phyloP scores from a whole-genome alignment of 2,113 vertebrate genomes.

The Physeter macrocephalus region DNA sequence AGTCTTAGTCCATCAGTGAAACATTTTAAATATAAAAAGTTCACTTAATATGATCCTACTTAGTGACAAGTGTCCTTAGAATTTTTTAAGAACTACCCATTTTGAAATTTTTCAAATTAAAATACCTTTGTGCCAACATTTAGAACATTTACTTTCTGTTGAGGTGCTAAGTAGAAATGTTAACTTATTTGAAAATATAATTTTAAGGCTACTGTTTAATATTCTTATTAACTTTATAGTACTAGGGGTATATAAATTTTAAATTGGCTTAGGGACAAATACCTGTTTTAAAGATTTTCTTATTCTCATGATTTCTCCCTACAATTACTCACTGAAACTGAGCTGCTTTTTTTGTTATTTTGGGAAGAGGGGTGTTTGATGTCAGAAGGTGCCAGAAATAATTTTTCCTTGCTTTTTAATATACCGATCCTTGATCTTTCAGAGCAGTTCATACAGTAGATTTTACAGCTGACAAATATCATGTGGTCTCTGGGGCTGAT shows the following conservation, averaged over 20 bases:
- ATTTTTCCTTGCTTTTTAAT: constrained; percentile 1
- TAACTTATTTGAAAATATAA: neutral
- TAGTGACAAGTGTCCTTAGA: neutral
- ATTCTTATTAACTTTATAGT: neutral
- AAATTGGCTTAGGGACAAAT: neutral
- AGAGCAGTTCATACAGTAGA: constrained; percentile 92
- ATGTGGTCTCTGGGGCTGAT: constrained; percentile 92
- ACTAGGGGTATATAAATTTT: neutral
- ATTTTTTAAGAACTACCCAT: neutral
- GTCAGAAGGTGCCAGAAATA: neutral
- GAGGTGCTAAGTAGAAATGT: neutral
- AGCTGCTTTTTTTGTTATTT: neutral
- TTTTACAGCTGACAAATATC: constrained; percentile 92
- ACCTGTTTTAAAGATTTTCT: neutral
- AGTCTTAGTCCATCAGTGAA: neutral
- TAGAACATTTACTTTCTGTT: constrained; percentile 6
- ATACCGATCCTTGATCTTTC: constrained; percentile 55
- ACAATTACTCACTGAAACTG: neutral
- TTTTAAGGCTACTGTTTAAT: neutral
- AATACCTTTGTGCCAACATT: neutral
- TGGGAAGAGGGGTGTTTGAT: neutral
- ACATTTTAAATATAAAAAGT: constrained; percentile 4
- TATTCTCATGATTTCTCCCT: neutral
- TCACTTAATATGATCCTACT: neutral
- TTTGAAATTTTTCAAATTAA: neutral